Conservation (phyloP, 2,113 vertebrate species). For the Morone chrysops region DNA sequence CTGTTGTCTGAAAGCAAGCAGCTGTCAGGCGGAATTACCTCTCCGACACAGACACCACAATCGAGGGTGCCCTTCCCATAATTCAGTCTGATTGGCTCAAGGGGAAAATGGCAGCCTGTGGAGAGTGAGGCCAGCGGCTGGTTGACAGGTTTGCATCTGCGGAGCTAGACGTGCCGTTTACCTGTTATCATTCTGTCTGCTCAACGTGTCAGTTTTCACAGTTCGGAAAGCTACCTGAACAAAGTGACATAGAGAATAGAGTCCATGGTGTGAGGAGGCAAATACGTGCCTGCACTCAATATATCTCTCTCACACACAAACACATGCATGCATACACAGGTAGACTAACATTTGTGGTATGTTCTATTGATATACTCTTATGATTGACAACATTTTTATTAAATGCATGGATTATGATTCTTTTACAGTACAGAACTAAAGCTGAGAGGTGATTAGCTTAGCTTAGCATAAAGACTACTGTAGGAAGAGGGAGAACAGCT, state of each 20-base stretch:
- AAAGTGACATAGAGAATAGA: conserved; percentile 65
- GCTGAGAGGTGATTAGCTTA: not conserved
- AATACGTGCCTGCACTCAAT: not conserved
- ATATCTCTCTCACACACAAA: not conserved
- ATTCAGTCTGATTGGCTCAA: conserved; percentile 85
- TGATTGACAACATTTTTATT: not conserved
- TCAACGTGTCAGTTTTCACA: conserved; percentile 51
- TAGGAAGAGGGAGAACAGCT: not conserved
- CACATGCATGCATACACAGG: not conserved
- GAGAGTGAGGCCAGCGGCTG: conserved; percentile 75
- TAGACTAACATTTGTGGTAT: not conserved
- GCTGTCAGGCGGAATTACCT: conserved; percentile 84
- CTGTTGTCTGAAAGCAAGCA: conserved; percentile 83
- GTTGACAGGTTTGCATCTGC: conserved; percentile 78
- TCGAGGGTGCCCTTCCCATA: conserved; percentile 82
- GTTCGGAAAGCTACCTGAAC: conserved; percentile 57
- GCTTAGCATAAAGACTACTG: not conserved
- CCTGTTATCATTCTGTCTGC: conserved; percentile 80
- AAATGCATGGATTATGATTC: not conserved
- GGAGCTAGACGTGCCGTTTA: conserved; percentile 61
- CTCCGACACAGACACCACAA: conserved; percentile 82
- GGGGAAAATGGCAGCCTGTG: conserved; percentile 82
- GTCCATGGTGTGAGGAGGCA: conserved; percentile 46
- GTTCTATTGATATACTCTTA: not conserved
- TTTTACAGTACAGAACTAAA: not conserved